Evolutionary conservation across 2,113 vertebrate species (phyloP).

Genomic region (Bos javanicus): DNA sequence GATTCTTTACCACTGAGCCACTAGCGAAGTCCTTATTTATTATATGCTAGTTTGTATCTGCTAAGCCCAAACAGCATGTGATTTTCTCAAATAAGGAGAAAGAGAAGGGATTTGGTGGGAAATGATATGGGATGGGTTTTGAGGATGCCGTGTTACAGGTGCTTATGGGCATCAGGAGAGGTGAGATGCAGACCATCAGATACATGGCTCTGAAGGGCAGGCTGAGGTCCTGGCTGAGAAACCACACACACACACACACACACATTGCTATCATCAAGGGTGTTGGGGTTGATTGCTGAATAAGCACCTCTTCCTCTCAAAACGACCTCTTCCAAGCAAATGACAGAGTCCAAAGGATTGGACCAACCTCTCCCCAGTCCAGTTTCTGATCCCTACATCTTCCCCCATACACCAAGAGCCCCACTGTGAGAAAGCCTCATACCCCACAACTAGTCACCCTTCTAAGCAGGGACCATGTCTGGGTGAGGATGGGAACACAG

Average conservation of each 20-base stretch:
- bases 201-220: not conserved
- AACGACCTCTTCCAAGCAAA: not conserved
- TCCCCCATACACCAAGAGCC: not conserved
- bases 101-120: not conserved
- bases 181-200: not conserved
- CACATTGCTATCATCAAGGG: not conserved
- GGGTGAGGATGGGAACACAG: accelerated
- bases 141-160: not conserved
- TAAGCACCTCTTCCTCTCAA: not conserved
- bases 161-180: not conserved
- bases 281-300: not conserved
- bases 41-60: not conserved
- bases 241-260: not conserved
- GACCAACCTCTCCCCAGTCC: not conserved
- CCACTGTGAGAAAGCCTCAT: not conserved
- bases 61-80: not conserved
- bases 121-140: not conserved
- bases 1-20: not conserved
- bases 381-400: not conserved
- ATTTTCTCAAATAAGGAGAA: not conserved
- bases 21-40: not conserved
- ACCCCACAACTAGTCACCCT: not conserved
- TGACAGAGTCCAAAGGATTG: not conserved
- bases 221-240: not conserved
- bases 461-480: not conserved